A percentile compares a stretch with the other conserved stretches of the same genome.
phyloP scores from a whole-genome alignment of 2,797 vertebrate genomes.

The Sebastiscus tertius region DNA sequence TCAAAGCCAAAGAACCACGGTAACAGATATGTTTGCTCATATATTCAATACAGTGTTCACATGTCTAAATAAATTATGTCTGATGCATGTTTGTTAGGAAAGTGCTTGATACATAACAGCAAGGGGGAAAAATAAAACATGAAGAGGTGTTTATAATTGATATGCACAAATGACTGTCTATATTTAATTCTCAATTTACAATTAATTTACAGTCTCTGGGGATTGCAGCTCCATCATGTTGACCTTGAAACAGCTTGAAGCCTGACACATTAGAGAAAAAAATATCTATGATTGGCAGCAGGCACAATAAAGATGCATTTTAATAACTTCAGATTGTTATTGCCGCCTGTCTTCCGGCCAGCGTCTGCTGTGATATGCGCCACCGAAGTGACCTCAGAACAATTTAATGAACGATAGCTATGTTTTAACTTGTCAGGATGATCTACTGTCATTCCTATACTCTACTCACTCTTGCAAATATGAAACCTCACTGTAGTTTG shows the following conservation, averaged over 20 bases:
- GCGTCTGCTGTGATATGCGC: slow-evolving; percentile 1
- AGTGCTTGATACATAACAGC: background rate
- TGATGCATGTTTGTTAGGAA: background rate
- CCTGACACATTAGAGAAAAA: slow-evolving; percentile 4
- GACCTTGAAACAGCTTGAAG: slow-evolving; percentile 53
- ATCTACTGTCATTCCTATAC: background rate
- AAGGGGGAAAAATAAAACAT: background rate
- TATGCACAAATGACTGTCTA: slow-evolving; percentile 13
- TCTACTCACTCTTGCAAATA: background rate
- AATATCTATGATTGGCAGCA: slow-evolving; percentile 26
- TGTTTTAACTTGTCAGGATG: background rate
- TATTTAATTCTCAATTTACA: slow-evolving; percentile 15
- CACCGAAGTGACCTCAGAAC: background rate
- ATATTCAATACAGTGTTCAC: background rate
- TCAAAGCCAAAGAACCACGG: background rate
- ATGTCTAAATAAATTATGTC: background rate
- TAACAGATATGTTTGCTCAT: background rate
- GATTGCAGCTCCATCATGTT: slow-evolving; percentile 16
- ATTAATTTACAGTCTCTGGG: slow-evolving; percentile 16
- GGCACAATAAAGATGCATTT: slow-evolving; percentile 21
- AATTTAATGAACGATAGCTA: background rate
- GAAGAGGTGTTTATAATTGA: background rate
- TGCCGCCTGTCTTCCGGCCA: background rate
- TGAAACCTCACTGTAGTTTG: slow-evolving; percentile 6
- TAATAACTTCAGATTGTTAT: slow-evolving; percentile 8